Conservation (phyloP, 2,888 invertebrate genomes). For the Diaphora mendica region DNA sequence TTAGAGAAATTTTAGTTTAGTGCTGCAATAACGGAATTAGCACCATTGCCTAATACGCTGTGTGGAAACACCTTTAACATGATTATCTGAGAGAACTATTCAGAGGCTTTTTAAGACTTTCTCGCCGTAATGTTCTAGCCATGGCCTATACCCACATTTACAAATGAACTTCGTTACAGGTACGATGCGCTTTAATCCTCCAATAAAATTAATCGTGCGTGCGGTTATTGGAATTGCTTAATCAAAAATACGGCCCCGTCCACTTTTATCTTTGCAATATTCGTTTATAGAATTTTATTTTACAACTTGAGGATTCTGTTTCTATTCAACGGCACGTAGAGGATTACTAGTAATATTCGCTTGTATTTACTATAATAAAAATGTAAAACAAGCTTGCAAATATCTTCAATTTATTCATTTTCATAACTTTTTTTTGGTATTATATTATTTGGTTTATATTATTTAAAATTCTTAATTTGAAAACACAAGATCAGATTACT, state of each 20-base stretch:
- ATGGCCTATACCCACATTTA: conserved; percentile 42
- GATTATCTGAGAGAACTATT: conserved; percentile 70
- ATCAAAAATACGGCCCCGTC: conserved; percentile 70
- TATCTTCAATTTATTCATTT: not conserved
- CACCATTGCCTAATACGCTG: too few species aligned
- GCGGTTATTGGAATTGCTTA: conserved; percentile 75
- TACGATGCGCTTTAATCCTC: conserved; percentile 73
- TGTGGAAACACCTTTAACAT: conserved; percentile 56
- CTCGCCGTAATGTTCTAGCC: conserved; percentile 51
- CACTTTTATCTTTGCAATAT: conserved; percentile 60
- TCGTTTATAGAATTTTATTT: conserved; percentile 56
- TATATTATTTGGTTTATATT: not conserved
- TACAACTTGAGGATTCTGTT: conserved; percentile 50
- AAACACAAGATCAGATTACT: too few species aligned
- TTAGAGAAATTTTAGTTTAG: too few species aligned
- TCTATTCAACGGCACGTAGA: conserved; percentile 32
- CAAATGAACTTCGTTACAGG: conserved; percentile 69
- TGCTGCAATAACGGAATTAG: too few species aligned
- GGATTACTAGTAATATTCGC: conserved; percentile 22
- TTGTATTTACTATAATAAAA: conserved; percentile 8
- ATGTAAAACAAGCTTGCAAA: not conserved
- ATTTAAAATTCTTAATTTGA: too few species aligned
- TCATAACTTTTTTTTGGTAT: not conserved
- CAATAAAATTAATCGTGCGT: conserved; percentile 80
- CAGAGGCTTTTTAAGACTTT: conserved; percentile 74